These are phyloP conservation scores for Argyrosomus japonicus DNA, from an alignment of 2,113 vertebrate species.

Conservation along the genomic window DNA sequence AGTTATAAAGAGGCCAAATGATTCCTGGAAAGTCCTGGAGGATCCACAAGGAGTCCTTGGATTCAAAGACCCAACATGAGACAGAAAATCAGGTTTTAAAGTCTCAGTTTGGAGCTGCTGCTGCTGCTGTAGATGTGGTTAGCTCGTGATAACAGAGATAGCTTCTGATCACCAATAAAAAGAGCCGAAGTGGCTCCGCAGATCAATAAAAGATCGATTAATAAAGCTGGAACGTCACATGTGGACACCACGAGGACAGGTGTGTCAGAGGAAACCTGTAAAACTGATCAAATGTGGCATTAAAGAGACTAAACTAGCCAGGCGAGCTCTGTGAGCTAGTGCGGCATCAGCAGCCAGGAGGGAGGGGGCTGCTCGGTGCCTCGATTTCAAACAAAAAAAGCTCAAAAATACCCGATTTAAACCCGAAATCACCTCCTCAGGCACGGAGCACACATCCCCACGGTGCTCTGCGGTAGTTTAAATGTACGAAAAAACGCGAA, in stretches of 20 bases:
- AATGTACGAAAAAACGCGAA: accelerated
- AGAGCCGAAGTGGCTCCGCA: neutral
- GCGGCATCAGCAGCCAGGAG: neutral
- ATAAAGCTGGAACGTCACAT: neutral
- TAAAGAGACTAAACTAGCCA: slow-evolving; percentile 1
- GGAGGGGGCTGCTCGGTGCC: slow-evolving; percentile 54
- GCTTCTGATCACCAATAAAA: neutral
- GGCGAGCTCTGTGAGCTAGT: slow-evolving; percentile 9
- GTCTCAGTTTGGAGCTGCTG: neutral
- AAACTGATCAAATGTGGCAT: neutral
- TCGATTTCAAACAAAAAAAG: slow-evolving; percentile 67
- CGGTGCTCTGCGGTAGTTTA: accelerated
- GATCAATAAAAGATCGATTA: accelerated
- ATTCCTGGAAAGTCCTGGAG: neutral
- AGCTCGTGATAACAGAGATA: slow-evolving; percentile 29
- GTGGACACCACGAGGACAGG: accelerated
- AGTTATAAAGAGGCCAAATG: accelerated
- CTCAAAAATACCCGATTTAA: neutral
- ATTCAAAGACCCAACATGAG: neutral
- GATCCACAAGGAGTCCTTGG: neutral
- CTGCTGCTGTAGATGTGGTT: neutral
- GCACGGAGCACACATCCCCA: accelerated
- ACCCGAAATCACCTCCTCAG: accelerated
- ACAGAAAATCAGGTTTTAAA: neutral
- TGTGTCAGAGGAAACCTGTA: neutral